A percentile compares a stretch with the other conserved stretches of the same genome.
phyloP scores from a whole-genome alignment of 64 coral and sea anemone species.

The Orbicella faveolata region DNA sequence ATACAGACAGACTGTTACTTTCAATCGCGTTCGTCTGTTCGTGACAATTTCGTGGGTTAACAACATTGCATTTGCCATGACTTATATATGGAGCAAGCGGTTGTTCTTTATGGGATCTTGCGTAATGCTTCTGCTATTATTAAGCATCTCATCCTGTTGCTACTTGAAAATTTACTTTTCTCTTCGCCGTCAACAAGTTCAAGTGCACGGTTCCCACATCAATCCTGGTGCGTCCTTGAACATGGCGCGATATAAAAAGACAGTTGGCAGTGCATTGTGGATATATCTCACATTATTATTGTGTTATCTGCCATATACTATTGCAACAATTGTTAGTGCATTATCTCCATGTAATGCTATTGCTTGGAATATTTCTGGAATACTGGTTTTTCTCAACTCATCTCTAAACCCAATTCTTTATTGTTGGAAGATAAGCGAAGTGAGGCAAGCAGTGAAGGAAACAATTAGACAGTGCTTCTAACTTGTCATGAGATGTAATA shows the following conservation, averaged over 20 bases:
- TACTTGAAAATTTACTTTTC: neutral
- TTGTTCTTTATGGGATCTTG: neutral
- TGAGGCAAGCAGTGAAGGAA: no score
- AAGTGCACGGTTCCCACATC: neutral
- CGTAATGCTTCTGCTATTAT: neutral
- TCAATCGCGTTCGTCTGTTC: neutral
- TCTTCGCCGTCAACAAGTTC: neutral
- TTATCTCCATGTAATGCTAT: neutral
- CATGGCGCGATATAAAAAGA: neutral
- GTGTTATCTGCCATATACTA: constrained; percentile 5
- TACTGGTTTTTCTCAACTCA: no score
- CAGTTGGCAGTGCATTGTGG: neutral
- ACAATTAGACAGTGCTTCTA: no score
- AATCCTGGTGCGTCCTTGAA: neutral
- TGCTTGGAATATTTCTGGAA: neutral
- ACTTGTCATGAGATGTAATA: no score
- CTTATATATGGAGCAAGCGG: neutral
- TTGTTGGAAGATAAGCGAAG: no score
- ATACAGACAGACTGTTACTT: constrained; percentile 8
- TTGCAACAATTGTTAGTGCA: neutral
- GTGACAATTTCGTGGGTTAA: neutral
- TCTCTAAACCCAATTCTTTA: no score
- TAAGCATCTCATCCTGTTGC: neutral
- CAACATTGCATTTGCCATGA: neutral
- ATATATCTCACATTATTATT: neutral